Evolutionary conservation across 92 coral and sea anemone genomes (phyloP), one percentile per base, ranked within the genome.

Genomic region (Parazoanthus swiftii): DNA sequence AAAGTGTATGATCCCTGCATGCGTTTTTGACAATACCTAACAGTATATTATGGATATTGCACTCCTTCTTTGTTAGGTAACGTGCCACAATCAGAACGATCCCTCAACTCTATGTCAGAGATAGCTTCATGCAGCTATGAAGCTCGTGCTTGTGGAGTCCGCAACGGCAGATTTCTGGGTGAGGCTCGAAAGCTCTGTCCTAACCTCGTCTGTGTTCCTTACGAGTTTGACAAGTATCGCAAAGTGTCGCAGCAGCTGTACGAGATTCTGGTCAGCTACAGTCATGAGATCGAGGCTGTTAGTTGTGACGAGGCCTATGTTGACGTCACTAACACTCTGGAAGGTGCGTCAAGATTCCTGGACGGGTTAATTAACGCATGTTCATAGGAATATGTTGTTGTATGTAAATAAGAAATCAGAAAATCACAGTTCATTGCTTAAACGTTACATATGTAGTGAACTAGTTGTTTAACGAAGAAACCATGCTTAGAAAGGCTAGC

Each of bases 101-200:
- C 91, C 67, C 93, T 92, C 82, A 89, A 86, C 79, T 97, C 99
- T 70, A 97, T 94, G 94, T 93, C 99, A 8, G 99, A 97, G 88
- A 97, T 97, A 56, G 99, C 99, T 46, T 97, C 99, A 13, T 97
- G 99, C 79, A 97, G 99, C 82, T 97, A 97, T 63, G 99, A 95
- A 72, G 99, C 99, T 14, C 89, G 99, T 59, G 86, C 93, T 5
- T 74, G 88, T 81, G 99, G 99, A 3, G 97, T 97, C 71, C 95
- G 92, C 42, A 97, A 97, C 81, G 99, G 99, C 46, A 97, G 90
- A 93, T 97, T 95, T 87, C 89, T 97, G 29, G 99, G 99, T 16
- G 54, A 81, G 9, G 99, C 99, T 50, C 95, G 98, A 16, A 89
- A 95, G 88, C 95, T 95, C 68, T 97, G 99, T 77, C 98, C 98